Base-by-base conservation (phyloP, 64 coral and sea anemone genomes). In the Dendronephthya gigantea region DNA sequence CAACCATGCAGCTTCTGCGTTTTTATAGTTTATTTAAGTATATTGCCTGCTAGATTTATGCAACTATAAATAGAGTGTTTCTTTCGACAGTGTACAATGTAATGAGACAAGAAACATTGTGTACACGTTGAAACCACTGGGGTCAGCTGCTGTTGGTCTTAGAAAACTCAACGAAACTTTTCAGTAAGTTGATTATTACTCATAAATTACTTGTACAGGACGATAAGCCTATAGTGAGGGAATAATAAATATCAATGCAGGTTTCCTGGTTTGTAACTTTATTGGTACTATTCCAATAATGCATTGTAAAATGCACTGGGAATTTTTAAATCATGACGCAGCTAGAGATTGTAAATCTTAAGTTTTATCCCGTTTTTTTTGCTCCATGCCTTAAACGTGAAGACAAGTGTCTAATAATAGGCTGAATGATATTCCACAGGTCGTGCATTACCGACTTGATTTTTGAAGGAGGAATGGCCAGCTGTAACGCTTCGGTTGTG, bases 61-160 rank as follows among this genome's bases (percentile, higher is more conserved):
- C 19, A 81, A 17, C 40, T 38, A 88, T 75, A 48, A 48, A 69
- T 37, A 40, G 5, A 19, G 1, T 13, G 38, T 40, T 37, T 82
- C 31, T 19, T 82, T 41, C 68, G 19, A 41, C 88, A 96, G 93
- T 84, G 74, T 96, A 52, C 90, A 96, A 48, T 83, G 90, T 52
- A 92, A 90, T 85, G 93, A 96, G 43, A 90, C 93, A 28, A 89
- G 85, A 27, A 75, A 90, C 40, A 96, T 87, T 51, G 93, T 92
- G 85, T 96, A 96, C 88, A 96, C 93, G 17, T 92, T 96, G 28
- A 96, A 96, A 87, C 90, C 93, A 31, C 59, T 96, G 39, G 90
- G 84, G 28, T 84, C 90, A 4, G 93, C 82, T 37, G 39, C 92
- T 40, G 93, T 96, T 27, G 93, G 87, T 19, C 66, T 96, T 10